A percentile compares a stretch with the other conserved stretches of the same genome.
phyloP scores from a whole-genome alignment of 1,140 invertebrate species.

The Neodiprion pinetum region DNA sequence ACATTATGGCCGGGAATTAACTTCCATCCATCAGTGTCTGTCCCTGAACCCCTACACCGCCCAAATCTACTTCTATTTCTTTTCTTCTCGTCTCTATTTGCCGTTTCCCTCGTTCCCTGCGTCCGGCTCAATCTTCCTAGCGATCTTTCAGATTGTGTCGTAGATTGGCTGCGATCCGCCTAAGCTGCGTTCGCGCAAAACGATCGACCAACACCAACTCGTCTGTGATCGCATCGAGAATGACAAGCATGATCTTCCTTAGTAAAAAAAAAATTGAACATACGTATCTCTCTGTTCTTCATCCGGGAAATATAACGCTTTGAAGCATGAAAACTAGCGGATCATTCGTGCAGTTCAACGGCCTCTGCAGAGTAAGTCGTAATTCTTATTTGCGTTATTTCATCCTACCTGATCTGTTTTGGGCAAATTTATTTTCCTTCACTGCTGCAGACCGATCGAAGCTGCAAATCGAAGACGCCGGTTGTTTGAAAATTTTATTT shows the following conservation, averaged over 20 bases:
- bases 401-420: too few relatives aligned
- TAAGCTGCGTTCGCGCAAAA: background rate
- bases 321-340: too few relatives aligned
- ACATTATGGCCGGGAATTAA: constrained; percentile 7
- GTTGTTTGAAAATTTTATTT: too few relatives aligned
- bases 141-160: background rate
- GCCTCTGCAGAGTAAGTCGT: too few relatives aligned
- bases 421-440: too few relatives aligned
- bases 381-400: too few relatives aligned
- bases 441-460: too few relatives aligned
- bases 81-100: background rate
- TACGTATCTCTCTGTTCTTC: too few relatives aligned
- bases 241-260: background rate
- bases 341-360: too few relatives aligned
- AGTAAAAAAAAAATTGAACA: too few relatives aligned
- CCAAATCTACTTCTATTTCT: constrained; percentile 7
- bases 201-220: background rate
- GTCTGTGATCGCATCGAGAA: background rate
- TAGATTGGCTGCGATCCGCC: background rate
- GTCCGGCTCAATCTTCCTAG: background rate
- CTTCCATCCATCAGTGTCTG: constrained; percentile 2
- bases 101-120: background rate
- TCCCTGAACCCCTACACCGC: background rate
- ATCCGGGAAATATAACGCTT: too few relatives aligned
- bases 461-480: too few relatives aligned